Conservation (phyloP, 2,888 invertebrate genomes). For the Heliconius aoede region DNA sequence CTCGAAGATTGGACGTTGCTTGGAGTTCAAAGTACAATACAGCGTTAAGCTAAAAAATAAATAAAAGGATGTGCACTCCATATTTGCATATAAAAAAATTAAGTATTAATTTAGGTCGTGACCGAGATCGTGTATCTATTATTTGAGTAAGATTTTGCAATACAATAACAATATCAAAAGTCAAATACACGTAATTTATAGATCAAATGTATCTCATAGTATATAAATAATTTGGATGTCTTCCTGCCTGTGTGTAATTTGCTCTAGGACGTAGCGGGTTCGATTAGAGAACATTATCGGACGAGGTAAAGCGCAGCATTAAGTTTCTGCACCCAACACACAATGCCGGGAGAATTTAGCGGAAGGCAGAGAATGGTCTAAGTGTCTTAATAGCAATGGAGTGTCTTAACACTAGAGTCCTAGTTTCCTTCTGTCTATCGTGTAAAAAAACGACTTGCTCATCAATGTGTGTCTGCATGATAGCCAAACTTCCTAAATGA, state of each 20-base stretch:
- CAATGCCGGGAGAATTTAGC: no score
- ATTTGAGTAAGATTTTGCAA: neutral
- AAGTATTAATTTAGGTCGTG: constrained; percentile 12
- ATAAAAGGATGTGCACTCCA: neutral
- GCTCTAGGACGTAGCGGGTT: no score
- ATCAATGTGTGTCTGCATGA: constrained; percentile 20
- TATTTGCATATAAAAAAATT: neutral
- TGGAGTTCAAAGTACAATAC: neutral
- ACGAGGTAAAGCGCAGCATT: no score
- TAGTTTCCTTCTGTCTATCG: neutral
- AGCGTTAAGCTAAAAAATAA: neutral
- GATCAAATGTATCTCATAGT: constrained; percentile 15
- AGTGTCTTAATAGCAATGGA: neutral
- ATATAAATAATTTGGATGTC: neutral
- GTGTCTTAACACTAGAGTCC: neutral
- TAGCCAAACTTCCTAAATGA: constrained; percentile 58
- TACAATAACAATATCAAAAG: constrained; percentile 1
- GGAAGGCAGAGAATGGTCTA: neutral
- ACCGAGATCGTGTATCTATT: neutral
- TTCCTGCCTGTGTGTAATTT: neutral
- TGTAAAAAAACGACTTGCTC: neutral
- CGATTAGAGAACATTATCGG: no score
- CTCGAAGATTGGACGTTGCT: no score
- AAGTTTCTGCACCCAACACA: no score
- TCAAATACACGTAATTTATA: constrained; percentile 5